Base-by-base conservation (phyloP, 1,140 invertebrate genomes). In the Pseudomyrmex sp. region DNA sequence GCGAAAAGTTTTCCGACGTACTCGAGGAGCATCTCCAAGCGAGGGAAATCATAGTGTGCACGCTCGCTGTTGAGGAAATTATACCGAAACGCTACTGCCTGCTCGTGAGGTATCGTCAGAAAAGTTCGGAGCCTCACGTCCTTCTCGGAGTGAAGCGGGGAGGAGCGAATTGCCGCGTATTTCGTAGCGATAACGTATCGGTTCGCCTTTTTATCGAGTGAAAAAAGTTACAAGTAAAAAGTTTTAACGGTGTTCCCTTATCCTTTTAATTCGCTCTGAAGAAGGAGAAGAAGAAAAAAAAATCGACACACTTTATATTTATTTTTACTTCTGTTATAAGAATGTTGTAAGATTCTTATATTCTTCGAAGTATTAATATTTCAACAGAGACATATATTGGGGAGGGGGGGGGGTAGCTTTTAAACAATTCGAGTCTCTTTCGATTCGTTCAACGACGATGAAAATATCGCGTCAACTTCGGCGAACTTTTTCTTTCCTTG, bases 1-100 rank as follows among this genome's bases (percentile, higher is more conserved):
- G 52, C 66, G 65, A 58, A 77, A 77, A 79, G 65, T 79, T 79
- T 58, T 58, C 76, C 65, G 52, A 79, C 65, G 54, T 79, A 65
- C 52, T 79, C 66, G 56, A 46, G 20, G 12, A 80, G 66, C 46
- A 72, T 80, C 76, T 70, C 76, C 54, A 48, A 44, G 62, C 48
- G 66, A 80, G 44, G 76, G 56, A 80, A 72, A 80, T 80, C 76
- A 72, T 80, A 72, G 76, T 59, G 76, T 15, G 65, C 76, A 35
- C 35, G 5, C 35, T 35, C 35, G 65, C 54, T 79, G 76, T 59
- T 79, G 54, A 44, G 35, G 44, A 80, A 80, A 80, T 80, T 80
- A 72, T 80, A 80, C 61, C 48, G 66, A 59, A 80, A 70, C 66
- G 65, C 66, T 18, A 48, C 48, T 26, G 26, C 35, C 48, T 26